Base-by-base conservation (phyloP, 2,797 vertebrate genomes). In the Antennarius maculatus region DNA sequence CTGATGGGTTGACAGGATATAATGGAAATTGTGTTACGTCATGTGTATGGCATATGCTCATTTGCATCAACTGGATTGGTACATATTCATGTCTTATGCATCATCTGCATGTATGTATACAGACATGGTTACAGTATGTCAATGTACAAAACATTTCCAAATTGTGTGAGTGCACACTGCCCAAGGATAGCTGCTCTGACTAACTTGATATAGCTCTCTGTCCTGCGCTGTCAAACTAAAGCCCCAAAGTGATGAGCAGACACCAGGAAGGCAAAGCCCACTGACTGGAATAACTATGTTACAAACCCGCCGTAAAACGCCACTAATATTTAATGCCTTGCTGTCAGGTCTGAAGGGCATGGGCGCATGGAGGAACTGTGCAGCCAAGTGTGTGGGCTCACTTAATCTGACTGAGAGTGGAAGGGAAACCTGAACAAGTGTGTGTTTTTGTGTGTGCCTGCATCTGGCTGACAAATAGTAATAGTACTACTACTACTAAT, bases 271-370 rank as follows among this genome's bases (percentile, higher is more conserved):
- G 56, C 59, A 61, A 10, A 81, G 71, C 55, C 70, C 63, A 82
- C 80, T 82, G 83, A 85, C 84, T 85, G 86, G 86, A 90, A 90
- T 88, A 76, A 91, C 84, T 82, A 75, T 51, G 86, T 80, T 88
- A 89, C 85, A 88, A 86, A 84, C 85, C 80, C 53, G 69, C 78
- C 54, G 69, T 83, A 79, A 89, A 91, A 86, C 64, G 60, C 43
- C 69, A 88, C 80, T 81, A 88, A 88, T 89, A 88, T 91, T 88
- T 88, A 88, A 89, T 84, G 83, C 74, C 84, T 85, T 62, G 77
- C 83, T 89, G 89, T 89, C 88, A 86, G 75, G 73, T 74, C 78
- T 79, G 86, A 87, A 83, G 81, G 74, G 79, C 75, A 76, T 65
- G 69, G 72, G 49, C 77, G 76, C 65, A 83, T 54, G 62, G 66